Evolutionary conservation across 2,888 invertebrate species (phyloP).

Genomic region (Alcis repandata): DNA sequence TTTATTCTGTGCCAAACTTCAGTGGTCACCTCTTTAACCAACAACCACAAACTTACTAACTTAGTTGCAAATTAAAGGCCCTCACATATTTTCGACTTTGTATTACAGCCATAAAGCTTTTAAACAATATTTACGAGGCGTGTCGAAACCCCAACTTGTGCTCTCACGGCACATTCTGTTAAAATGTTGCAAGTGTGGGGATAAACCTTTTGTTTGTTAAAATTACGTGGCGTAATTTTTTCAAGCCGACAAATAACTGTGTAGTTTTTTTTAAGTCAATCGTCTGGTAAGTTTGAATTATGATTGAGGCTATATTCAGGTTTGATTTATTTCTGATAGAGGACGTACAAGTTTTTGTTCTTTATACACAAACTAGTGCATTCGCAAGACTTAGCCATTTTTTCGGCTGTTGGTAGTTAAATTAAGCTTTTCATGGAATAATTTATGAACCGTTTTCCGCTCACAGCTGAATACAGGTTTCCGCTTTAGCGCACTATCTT

Average conservation of each 20-base stretch:
- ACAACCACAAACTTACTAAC: constrained; percentile 39
- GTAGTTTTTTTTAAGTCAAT: too few species aligned
- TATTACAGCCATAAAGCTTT: constrained; percentile 42
- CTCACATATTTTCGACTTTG: constrained; percentile 46
- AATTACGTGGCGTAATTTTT: constrained; percentile 11
- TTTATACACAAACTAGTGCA: too few species aligned
- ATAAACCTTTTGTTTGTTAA: constrained; percentile 23
- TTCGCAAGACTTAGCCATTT: too few species aligned
- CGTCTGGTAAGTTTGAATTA: too few species aligned
- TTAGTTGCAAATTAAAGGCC: constrained; percentile 43
- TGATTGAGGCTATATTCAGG: too few species aligned
- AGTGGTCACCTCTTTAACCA: constrained; percentile 27
- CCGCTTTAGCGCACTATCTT: too few species aligned
- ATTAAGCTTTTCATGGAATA: too few species aligned
- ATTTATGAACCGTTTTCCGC: too few species aligned
- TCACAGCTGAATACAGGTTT: too few species aligned
- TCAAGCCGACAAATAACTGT: background rate
- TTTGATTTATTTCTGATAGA: too few species aligned
- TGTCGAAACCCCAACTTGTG: constrained; percentile 38
- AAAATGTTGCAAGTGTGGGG: constrained; percentile 44
- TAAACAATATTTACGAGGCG: constrained; percentile 43
- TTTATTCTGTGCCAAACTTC: background rate
- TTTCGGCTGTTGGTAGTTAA: too few species aligned
- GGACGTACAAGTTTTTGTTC: too few species aligned
- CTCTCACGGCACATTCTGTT: constrained; percentile 40